Evolutionary conservation across 1,140 invertebrate genomes (phyloP), one percentile per base, ranked within the genome.

Genomic region (Drosophila guanche): DNA sequence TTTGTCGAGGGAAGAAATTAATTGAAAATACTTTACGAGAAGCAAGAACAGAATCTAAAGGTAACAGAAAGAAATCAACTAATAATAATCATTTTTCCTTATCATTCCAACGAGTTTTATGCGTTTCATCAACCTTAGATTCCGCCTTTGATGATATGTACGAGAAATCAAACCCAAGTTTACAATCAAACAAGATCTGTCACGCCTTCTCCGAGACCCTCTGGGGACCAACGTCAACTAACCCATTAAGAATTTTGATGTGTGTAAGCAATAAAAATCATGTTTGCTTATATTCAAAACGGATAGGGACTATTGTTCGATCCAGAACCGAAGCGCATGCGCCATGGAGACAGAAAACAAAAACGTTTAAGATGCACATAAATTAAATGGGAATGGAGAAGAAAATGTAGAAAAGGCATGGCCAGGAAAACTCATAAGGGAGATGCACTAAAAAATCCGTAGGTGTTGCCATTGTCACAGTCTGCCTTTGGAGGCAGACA

Each of bases 401-500:
- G 48, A 53, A 25, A 47, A 51, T 41, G 16, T 40, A 47, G 29
- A 10, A 67, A 50, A 40, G 63, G 61, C 20, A 41, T 5, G 56
- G 61, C 40, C 29, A 53, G 41, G 25, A 54, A 47, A 67, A 20
- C 23, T 10, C 14, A 50, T 16, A 16, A 41, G 29, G 47, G 52
- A 47, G 51, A 57, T 60, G 70, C 50, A 59, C 59, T 67, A 62
- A 71, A 83, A 83, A 22, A 33, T 29, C 75, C 60, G 79, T 83
- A 84, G 79, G 79, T 83, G 79, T 83, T 80, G 66, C 51, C 74
- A 69, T 73, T 81, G 58, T 78, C 74, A 83, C 74, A 74, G 59
- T 45, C 42, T 43, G 14, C 16, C 16, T 20, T 20, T 20, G 16
- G 16, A 20, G 16, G 16, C 16, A 20, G 16, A 20, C 16, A 68